Evolutionary conservation across 1,140 invertebrate genomes (phyloP), one percentile per base, ranked within the genome.

Genomic region (Zophobas atratus): DNA sequence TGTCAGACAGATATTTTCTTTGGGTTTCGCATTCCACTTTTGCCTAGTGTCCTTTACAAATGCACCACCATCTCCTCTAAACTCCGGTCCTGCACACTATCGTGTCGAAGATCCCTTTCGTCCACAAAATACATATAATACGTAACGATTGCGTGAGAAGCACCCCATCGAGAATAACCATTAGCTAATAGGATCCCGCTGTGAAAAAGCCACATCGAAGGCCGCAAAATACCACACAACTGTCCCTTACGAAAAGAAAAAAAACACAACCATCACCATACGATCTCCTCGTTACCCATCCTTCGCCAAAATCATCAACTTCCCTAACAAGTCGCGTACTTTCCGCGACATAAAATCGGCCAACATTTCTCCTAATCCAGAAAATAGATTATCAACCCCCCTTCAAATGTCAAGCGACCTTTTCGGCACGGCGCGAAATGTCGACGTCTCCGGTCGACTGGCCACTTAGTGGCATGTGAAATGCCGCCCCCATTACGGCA

Each of bases 141-240:
- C 72, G 75, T 74, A 79, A 67, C 70, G 46, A 36, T 79, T 70
- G 78, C 78, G 78, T 79, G 78, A 60, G 55, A 79, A 77, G 70
- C 49, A 53, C 70, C 78, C 78, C 78, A 53, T 74, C 48, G 78
- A 70, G 78, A 79, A 63, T 79, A 46, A 43, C 75, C 75, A 79
- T 79, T 79, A 79, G 75, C 75, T 79, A 79, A 79, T 77, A 77
- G 71, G 70, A 79, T 77, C 75, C 75, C 41, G 20, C 46, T 36
- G 53, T 55, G 49, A 51, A 48, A 55, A 48, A 39, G 34, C 70
- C 70, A 36, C 39, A 73, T 48, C n/a, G 39, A 20, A 6, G 34
- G 60, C n/a, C 33, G 43, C 38, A 67, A 38, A 38, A 67, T 67
- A 39, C 43, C 39, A 67, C 34, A 46, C 2, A 67, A 46, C 6